phyloP scores from a whole-genome alignment of 2,888 invertebrate species.

The Leptinotarsa tumamoca region DNA sequence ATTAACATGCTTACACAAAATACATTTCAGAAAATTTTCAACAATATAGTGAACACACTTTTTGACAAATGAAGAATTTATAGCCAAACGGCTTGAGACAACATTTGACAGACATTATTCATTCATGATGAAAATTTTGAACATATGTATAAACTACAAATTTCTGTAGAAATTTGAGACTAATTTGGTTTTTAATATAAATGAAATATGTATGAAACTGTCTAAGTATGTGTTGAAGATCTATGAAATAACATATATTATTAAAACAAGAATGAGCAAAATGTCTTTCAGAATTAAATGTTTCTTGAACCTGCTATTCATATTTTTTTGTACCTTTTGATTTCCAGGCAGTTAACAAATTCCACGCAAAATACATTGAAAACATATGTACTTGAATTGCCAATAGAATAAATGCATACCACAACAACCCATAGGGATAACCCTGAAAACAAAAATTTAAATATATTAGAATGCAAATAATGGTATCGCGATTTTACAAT shows the following conservation, averaged over 20 bases:
- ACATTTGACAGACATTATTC: neutral
- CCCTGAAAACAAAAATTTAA: slow-evolving; percentile 71
- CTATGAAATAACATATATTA: slow-evolving; percentile 4
- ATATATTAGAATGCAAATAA: neutral
- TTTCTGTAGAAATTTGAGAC: too few species aligned
- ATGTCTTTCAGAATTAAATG: slow-evolving; percentile 14
- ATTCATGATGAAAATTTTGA: neutral
- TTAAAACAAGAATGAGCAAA: slow-evolving; percentile 31
- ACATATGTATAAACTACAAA: too few species aligned
- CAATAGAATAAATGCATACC: slow-evolving; percentile 90
- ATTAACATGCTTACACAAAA: slow-evolving; percentile 23
- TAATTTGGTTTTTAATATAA: neutral
- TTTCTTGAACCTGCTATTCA: slow-evolving; percentile 53
- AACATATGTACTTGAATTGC: slow-evolving; percentile 91
- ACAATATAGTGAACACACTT: slow-evolving; percentile 21
- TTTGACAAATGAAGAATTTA: neutral
- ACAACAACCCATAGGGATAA: slow-evolving; percentile 90
- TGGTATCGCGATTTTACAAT: neutral
- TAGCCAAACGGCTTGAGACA: slow-evolving; percentile 2
- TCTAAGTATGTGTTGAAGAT: neutral
- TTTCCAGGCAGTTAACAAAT: slow-evolving; percentile 86
- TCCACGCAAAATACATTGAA: slow-evolving; percentile 86
- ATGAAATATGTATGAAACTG: neutral
- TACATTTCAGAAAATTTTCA: slow-evolving; percentile 19
- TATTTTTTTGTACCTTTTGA: slow-evolving; percentile 79